Conservation (phyloP, 2,113 vertebrate species). For the Macrotus californicus region DNA sequence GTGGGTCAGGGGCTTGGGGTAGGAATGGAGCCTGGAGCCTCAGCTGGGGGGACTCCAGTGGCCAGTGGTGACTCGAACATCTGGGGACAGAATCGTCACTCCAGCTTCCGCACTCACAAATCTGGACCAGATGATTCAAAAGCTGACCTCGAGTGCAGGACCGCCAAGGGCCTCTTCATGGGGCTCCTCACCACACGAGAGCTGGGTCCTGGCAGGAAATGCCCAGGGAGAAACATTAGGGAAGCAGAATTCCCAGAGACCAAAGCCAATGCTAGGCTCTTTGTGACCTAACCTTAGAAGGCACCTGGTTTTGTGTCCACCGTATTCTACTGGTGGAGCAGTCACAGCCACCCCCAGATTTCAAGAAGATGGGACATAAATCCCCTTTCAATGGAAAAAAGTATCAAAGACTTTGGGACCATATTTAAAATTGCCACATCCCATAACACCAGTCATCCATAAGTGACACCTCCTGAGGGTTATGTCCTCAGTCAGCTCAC, state of each 20-base stretch:
- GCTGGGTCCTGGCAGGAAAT: not conserved
- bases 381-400: not conserved
- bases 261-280: not conserved
- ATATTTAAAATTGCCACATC: not conserved
- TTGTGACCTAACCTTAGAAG: not conserved
- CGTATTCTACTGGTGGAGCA: not conserved
- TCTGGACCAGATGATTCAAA: not conserved
- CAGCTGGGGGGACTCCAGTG: not conserved
- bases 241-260: not conserved
- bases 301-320: not conserved
- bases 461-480: not conserved
- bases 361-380: not conserved
- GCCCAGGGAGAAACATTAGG: not conserved
- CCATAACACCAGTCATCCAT: not conserved
- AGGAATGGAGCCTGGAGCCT: not conserved
- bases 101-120: not conserved
- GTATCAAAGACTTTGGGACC: not conserved
- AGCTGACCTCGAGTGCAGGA: not conserved
- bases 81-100: not conserved
- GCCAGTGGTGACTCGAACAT: accelerated
- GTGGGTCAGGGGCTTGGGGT: not conserved
- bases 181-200: not conserved
- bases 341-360: not conserved
- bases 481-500: not conserved
- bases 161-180: not conserved